Base-by-base conservation (phyloP, 1,140 invertebrate species). In the Drosophila parabipectinata region DNA sequence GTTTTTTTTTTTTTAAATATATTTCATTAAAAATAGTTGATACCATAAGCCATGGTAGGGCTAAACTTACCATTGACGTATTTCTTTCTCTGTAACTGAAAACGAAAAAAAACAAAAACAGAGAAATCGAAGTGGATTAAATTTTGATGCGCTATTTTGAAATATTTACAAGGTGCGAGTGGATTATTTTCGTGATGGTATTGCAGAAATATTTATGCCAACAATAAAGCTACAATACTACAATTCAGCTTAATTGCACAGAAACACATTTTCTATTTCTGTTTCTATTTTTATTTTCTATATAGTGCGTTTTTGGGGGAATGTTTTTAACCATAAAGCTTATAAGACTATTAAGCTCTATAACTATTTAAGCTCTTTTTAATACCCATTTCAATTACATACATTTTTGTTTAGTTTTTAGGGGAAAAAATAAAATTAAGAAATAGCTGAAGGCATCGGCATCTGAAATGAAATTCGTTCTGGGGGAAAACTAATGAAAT, bases 51-150 rank as follows among this genome's bases (percentile, higher is more conserved):
- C 32, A 34, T 34, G 3, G 32, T 0, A 12, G 7, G 24, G 24
- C 34, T n/a, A 69, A 95, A 95, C 95, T 95, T 93, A 96, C 96
- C 96, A 97, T 92, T 96, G 96, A 85, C 96, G 93, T 88, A 97
- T 96, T 92, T 97, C 96, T 92, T 96, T 96, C 92, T 97, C 96
- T 61, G 96, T 96, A 93, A 97, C 96, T 97, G 95, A 92, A 93
- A 91, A 24, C 32, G 56, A 55, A 63, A 74, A 72, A 55, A 67
- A 71, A 72, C 66, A 52, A 69, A 54, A 75, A 8, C 2, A 21
- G 21, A 32, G 12, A 37, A 75, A 58, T 68, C 44, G 34, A 59
- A 67, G 48, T 72, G 32, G 32, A 72, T 72, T 72, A 62, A 72
- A 71, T 18, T 71, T 69, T 39, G n/a, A 71, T 69, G 34, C 51